Conservation (phyloP, 1,140 invertebrate species). For the Drosophila lini region DNA sequence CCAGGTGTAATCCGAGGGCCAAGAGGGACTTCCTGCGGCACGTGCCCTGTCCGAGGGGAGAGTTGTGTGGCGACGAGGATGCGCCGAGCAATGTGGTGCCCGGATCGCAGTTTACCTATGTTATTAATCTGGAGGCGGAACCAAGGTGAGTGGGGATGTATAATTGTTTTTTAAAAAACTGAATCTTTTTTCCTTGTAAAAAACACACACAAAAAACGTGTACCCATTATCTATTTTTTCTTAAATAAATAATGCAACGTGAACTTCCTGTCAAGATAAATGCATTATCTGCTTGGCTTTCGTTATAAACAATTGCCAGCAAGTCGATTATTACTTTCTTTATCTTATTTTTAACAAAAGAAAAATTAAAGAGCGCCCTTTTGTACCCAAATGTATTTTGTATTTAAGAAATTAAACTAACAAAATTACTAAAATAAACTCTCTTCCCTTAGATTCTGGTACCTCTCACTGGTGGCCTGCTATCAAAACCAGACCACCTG, state of each 20-base stretch:
- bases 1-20: slow-evolving; percentile 89
- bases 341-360: neutral
- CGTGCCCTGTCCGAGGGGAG: slow-evolving; percentile 92
- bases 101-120: slow-evolving; percentile 96
- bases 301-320: neutral
- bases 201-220: neutral
- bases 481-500: slow-evolving; percentile 92
- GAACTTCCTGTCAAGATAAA: neutral
- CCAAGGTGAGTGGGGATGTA: slow-evolving; percentile 88
- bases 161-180: too few species aligned
- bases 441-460: slow-evolving; percentile 92
- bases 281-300: slow-evolving; percentile 1
- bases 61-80: slow-evolving; percentile 95
- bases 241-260: neutral
- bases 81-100: slow-evolving; percentile 92
- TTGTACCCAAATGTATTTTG: rapidly evolving
- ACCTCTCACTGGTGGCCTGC: slow-evolving; percentile 96
- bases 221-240: neutral
- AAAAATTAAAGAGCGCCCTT: too few species aligned
- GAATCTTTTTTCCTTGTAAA: neutral
- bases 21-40: slow-evolving; percentile 94
- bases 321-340: neutral
- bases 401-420: too few species aligned
- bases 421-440: neutral
- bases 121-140: slow-evolving; percentile 93